Evolutionary conservation across 2,797 vertebrate species (phyloP).

Genomic region (Luscinia luscinia): DNA sequence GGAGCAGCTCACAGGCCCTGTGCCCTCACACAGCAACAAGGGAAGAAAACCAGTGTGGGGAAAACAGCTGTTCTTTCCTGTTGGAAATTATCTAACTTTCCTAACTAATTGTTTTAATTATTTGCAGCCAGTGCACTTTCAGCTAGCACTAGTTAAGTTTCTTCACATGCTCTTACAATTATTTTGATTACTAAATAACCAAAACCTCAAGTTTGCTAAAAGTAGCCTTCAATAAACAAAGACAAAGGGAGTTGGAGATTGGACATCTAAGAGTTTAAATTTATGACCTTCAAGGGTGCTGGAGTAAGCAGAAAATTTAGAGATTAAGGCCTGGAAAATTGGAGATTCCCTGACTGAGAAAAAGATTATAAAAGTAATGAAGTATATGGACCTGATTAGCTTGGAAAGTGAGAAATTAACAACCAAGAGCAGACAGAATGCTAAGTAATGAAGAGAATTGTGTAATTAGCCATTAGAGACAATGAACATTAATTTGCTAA

Average conservation of each 20-base stretch:
- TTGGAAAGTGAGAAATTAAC: not conserved
- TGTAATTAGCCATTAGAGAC: not conserved
- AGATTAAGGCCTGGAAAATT: not conserved
- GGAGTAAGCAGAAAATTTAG: not conserved
- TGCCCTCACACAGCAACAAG: not conserved
- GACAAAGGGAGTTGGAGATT: not conserved
- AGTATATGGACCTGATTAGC: not conserved
- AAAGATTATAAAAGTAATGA: not conserved
- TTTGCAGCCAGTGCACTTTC: not conserved
- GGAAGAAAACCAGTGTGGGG: accelerated
- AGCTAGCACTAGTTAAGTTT: not conserved
- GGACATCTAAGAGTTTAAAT: not conserved
- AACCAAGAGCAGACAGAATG: not conserved
- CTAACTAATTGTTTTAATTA: not conserved
- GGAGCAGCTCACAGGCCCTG: not conserved
- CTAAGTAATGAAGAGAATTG: not conserved
- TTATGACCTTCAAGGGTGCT: not conserved
- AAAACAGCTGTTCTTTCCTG: not conserved
- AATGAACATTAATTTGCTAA: not conserved
- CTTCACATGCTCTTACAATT: not conserved
- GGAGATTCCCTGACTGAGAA: not conserved
- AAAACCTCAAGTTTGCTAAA: not conserved
- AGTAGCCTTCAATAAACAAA: not conserved
- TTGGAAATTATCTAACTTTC: not conserved
- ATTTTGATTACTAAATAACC: not conserved